A percentile compares a stretch with the other conserved stretches of the same genome.
phyloP scores from a whole-genome alignment of 2,888 invertebrate genomes.

The Orthonevra nobilis region DNA sequence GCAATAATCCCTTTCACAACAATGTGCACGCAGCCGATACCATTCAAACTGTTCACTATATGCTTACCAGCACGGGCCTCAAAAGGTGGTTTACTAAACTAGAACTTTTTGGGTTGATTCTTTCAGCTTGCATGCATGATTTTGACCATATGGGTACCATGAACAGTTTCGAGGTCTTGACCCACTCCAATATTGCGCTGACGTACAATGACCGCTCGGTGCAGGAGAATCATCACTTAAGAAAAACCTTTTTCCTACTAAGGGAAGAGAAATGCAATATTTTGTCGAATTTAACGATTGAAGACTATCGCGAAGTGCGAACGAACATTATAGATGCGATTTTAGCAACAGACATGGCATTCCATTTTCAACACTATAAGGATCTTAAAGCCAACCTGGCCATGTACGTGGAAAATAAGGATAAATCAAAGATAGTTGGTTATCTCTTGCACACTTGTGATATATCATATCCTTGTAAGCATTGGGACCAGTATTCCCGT shows the following conservation, averaged over 20 bases:
- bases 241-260: constrained; percentile 84
- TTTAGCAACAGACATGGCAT: constrained; percentile 97
- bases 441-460: constrained; percentile 96
- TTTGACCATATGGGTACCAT: constrained; percentile 98
- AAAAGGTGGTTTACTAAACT: constrained; percentile 96
- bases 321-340: constrained; percentile 97
- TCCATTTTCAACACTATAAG: constrained; percentile 97
- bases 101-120: constrained; percentile 94
- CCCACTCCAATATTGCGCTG: constrained; percentile 93
- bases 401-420: constrained; percentile 90
- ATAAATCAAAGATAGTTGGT: constrained; percentile 94
- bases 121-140: constrained; percentile 97
- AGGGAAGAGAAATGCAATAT: constrained; percentile 96
- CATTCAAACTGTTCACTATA: constrained; percentile 94
- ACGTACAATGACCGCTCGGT: constrained; percentile 92
- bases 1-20: constrained; percentile 96
- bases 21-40: constrained; percentile 97
- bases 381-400: constrained; percentile 85
- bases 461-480: constrained; percentile 96
- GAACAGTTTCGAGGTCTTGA: constrained; percentile 98
- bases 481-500: constrained; percentile 87
- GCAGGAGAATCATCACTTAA: constrained; percentile 79
- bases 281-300: constrained; percentile 90
- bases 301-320: constrained; percentile 95
- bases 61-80: constrained; percentile 94